Conservation (phyloP, 2,888 invertebrate species). For the Hyposoter dolosus region DNA sequence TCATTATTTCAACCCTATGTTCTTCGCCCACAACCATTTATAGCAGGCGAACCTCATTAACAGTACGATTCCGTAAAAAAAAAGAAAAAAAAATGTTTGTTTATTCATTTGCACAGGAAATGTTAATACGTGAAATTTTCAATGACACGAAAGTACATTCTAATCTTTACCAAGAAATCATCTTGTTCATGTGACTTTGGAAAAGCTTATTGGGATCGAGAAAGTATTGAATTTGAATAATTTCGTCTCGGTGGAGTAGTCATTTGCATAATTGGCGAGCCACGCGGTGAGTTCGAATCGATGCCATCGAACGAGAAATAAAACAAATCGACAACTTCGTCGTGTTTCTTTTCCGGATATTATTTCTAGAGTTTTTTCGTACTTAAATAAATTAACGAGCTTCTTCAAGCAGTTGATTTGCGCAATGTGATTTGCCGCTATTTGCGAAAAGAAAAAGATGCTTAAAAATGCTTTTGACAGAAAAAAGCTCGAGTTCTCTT, state of each 20-base stretch:
- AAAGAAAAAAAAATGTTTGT: background rate
- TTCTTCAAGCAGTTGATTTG: background rate
- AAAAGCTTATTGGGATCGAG: background rate
- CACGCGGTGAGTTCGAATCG: background rate
- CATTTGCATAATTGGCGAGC: constrained; percentile 1
- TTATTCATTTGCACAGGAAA: background rate
- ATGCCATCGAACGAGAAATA: background rate
- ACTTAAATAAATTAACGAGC: background rate
- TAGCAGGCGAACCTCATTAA: background rate
- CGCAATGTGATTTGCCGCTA: constrained; percentile 1
- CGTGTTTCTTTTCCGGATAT: background rate
- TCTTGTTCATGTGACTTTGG: background rate
- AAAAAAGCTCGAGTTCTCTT: constrained; percentile 18
- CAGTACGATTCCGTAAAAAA: background rate
- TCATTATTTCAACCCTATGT: constrained; percentile 22
- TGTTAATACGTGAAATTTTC: no score
- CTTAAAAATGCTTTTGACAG: background rate
- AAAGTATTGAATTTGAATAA: background rate
- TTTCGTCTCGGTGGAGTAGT: background rate
- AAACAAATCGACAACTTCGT: background rate
- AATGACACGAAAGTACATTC: background rate
- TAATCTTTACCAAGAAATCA: background rate
- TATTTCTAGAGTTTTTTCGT: background rate
- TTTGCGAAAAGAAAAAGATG: background rate
- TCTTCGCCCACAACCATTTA: background rate